Evolutionary conservation across 2,113 vertebrate species (phyloP).

Genomic region (Hepsetus odoe): DNA sequence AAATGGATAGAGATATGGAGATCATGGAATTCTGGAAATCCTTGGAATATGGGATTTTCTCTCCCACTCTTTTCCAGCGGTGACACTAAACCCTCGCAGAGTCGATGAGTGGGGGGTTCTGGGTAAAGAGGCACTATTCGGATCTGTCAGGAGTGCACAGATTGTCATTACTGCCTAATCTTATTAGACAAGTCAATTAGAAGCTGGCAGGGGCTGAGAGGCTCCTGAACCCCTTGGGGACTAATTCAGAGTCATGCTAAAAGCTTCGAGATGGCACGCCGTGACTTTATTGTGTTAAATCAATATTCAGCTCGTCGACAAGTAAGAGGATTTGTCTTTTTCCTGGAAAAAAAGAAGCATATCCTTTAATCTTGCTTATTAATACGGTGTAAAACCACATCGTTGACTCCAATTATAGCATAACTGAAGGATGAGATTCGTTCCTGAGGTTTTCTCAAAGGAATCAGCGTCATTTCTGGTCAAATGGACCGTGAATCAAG

Average conservation of each 20-base stretch:
- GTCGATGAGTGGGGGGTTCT: slow-evolving; percentile 27
- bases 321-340: slow-evolving; percentile 32
- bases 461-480: neutral
- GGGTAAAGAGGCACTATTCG: slow-evolving; percentile 23
- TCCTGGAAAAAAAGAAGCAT: neutral
- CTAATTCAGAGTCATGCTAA: slow-evolving; percentile 36
- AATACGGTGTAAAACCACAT: neutral
- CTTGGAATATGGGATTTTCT: slow-evolving; percentile 51
- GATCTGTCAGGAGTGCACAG: slow-evolving; percentile 28
- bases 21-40: slow-evolving; percentile 59
- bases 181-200: slow-evolving; percentile 46
- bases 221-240: neutral
- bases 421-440: neutral
- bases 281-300: slow-evolving; percentile 29
- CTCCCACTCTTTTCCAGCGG: slow-evolving; percentile 35
- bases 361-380: slow-evolving; percentile 27
- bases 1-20: slow-evolving; percentile 61
- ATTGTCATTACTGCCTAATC: slow-evolving; percentile 45
- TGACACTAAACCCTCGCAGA: slow-evolving; percentile 57
- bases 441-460: neutral
- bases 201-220: slow-evolving; percentile 15
- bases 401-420: neutral
- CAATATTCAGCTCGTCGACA: slow-evolving; percentile 30
- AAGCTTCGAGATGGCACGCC: slow-evolving; percentile 19
- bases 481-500: neutral